Conservation (phyloP, 2,888 invertebrate genomes). For the Disparrhopalites patrizii region DNA sequence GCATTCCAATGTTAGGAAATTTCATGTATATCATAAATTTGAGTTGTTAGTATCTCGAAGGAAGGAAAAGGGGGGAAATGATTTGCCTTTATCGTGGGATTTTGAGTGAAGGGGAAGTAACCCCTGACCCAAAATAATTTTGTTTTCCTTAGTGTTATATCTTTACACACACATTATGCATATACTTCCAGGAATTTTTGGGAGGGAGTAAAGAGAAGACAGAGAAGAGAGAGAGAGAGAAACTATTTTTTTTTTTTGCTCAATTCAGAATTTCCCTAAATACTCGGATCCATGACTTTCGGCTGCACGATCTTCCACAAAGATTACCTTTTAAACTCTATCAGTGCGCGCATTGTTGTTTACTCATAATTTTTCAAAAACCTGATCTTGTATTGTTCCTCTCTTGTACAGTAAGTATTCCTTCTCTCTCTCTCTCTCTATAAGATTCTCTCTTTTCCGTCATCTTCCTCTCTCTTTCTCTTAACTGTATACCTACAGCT, state of each 20-base stretch:
- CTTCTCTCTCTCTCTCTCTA: background rate
- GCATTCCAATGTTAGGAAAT: constrained; percentile 1
- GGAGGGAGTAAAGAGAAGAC: no score
- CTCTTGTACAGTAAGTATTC: background rate
- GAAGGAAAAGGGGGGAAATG: constrained; percentile 6
- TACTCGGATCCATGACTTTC: constrained; percentile 16
- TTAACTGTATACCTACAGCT: background rate
- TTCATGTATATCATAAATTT: background rate
- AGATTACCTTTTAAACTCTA: constrained; percentile 10
- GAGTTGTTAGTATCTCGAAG: background rate
- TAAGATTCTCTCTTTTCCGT: background rate
- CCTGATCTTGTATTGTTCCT: constrained; percentile 5
- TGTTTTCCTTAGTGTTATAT: constrained; percentile 1
- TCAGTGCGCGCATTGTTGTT: constrained; percentile 5
- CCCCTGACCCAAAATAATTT: constrained; percentile 22
- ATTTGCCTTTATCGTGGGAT: constrained; percentile 15
- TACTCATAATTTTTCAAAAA: constrained; percentile 5
- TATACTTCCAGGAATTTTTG: constrained; percentile 16
- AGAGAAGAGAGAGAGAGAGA: no score
- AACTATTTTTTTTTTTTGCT: constrained; percentile 8
- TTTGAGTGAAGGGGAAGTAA: constrained; percentile 19
- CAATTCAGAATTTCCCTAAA: constrained; percentile 18
- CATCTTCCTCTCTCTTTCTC: background rate
- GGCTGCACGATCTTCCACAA: constrained; percentile 17
- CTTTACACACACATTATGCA: background rate